A percentile compares a stretch with the other conserved stretches of the same genome.
Evolutionary conservation across 2,888 invertebrate species (phyloP).

Genomic region (Boloria selene): DNA sequence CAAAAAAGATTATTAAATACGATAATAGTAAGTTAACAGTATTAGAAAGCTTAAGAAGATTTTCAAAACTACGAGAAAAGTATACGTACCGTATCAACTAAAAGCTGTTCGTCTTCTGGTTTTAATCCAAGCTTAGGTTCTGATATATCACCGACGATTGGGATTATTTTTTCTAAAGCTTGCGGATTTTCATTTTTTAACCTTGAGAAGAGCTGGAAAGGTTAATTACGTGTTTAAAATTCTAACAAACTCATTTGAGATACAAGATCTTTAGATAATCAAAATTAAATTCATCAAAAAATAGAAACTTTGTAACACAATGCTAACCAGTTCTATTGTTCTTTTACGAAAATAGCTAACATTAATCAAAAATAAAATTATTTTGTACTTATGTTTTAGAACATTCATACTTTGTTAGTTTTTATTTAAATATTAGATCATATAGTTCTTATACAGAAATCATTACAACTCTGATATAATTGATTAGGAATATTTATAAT

Average conservation of each 20-base stretch:
- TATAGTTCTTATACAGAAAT: no score
- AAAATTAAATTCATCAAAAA: not conserved
- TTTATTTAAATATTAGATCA: no score
- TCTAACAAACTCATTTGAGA: not conserved
- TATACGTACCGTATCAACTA: slow-evolving; percentile 39
- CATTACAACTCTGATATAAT: no score
- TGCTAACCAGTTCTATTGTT: no score
- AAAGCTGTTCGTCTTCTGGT: slow-evolving; percentile 37
- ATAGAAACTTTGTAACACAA: not conserved
- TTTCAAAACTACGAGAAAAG: not conserved
- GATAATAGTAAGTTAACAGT: no score
- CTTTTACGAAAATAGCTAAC: no score
- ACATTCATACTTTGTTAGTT: no score
- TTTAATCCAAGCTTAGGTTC: slow-evolving; percentile 40
- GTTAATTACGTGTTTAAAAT: not conserved
- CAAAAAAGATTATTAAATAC: no score
- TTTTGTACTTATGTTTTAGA: no score
- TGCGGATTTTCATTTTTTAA: slow-evolving; percentile 84
- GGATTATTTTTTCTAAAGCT: slow-evolving; percentile 41
- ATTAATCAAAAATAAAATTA: no score
- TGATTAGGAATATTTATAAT: no score
- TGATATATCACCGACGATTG: slow-evolving; percentile 43
- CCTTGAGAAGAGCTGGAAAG: slow-evolving; percentile 85
- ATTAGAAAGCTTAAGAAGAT: no score
- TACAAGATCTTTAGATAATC: not conserved